Base-by-base conservation (phyloP, 1,140 invertebrate species). In the Caenorhabditis inopinata region DNA sequence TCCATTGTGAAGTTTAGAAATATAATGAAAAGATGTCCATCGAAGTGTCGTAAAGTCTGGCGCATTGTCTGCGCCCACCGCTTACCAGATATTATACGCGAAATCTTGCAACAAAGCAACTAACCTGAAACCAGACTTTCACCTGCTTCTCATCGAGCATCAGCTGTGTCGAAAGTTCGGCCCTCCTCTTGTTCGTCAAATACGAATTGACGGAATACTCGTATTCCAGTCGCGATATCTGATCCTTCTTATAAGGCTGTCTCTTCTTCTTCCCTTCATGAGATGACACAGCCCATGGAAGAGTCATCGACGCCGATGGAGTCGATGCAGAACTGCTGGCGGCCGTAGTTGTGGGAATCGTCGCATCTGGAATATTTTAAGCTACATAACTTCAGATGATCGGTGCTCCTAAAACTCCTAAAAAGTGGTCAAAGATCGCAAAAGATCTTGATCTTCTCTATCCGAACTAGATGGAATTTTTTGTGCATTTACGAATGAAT, bases 241-340 rank as follows among this genome's bases (percentile, higher is more conserved):
- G 58, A 68, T 68, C 58, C 12, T 68, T 68, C n/a, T 68, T 68
- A n/a, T 68, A 68, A n/a, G 58, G 58, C 38, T 68, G 58, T 21
- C 58, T 18, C 32, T 68, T 68, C 58, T 68, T 68, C n/a, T 68
- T 68, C 25, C 58, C 58, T 2, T 68, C 58, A 38, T 35, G 32
- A n/a, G n/a, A n/a, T 16, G 58, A 11, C 4, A 68, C 38, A 1
- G 58, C 25, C 58, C 58, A 68, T 21, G 58, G 32, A 2, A 42
- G 58, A 3, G 16, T 14, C 29, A 32, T 62, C 18, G 53, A 1
- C 2, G 58, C 32, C 3, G 14, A 38, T 11, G 58, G 58, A 21
- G 58, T 68, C n/a, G 58, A 11, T 11, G 58, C n/a, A 6, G 29
- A 4, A 11, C 32, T 38, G 16, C 16, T 18, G 6, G 29, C 7